These are phyloP conservation scores for Wiebesia pumilae DNA, from an alignment of 1,140 invertebrate species.

Conservation along the genomic window DNA sequence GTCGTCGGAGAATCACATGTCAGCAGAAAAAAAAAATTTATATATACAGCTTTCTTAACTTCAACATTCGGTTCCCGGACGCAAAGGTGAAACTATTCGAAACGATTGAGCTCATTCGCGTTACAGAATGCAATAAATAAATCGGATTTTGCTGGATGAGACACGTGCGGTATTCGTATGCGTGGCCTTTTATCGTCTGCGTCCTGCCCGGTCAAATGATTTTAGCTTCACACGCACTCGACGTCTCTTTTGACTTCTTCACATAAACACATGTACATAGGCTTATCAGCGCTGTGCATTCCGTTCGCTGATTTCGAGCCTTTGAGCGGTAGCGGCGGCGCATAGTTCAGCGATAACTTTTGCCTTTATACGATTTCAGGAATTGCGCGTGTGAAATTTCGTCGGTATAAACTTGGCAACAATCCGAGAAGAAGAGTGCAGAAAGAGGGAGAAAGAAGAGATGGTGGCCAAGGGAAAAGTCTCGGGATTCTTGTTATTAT, in stretches of 20 bases:
- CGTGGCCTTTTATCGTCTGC: background rate
- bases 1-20: background rate
- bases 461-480: constrained; percentile 5
- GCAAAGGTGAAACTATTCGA: background rate
- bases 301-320: constrained; percentile 35
- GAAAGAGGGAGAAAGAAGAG: background rate
- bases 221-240: background rate
- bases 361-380: constrained; percentile 34
- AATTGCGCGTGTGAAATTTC: constrained; percentile 32
- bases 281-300: constrained; percentile 14
- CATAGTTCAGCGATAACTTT: constrained; percentile 47
- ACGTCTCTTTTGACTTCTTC: background rate
- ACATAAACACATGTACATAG: background rate
- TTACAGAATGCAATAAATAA: background rate
- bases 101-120: background rate
- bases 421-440: constrained; percentile 8
- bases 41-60: too few species aligned
- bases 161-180: background rate
- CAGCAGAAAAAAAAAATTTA: background rate
- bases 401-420: constrained; percentile 42
- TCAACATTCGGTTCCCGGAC: too few species aligned
- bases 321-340: constrained; percentile 31
- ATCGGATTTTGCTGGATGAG: background rate
- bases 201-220: background rate
- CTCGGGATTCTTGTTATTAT: constrained; percentile 44